phyloP scores from a whole-genome alignment of 2,888 invertebrate genomes.

The Dynastes grantii region DNA sequence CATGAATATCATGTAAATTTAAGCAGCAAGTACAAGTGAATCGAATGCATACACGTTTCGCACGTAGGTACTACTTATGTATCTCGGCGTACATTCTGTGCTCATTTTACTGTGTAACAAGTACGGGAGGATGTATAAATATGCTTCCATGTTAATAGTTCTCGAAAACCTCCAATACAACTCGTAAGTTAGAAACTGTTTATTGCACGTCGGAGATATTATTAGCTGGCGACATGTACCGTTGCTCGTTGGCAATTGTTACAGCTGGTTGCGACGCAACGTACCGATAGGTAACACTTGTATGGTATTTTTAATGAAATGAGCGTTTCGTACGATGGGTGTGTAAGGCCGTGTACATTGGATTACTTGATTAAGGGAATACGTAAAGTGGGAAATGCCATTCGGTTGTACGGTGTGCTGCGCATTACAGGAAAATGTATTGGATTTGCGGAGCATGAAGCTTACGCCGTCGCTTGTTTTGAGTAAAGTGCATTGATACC shows the following conservation, averaged over 20 bases:
- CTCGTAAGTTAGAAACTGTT: constrained; percentile 18
- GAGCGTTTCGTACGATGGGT: constrained; percentile 11
- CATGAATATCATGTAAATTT: constrained; percentile 26
- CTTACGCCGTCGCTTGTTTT: neutral
- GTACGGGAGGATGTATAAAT: neutral
- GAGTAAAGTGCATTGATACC: constrained; percentile 13
- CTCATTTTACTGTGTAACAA: neutral
- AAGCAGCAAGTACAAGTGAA: constrained; percentile 15
- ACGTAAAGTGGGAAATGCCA: constrained; percentile 29
- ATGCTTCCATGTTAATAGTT: constrained; percentile 12
- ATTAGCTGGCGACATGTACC: constrained; percentile 19
- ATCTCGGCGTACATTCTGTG: neutral
- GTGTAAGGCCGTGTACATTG: constrained; percentile 2
- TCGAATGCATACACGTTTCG: constrained; percentile 11
- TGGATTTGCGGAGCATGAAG: constrained; percentile 14
- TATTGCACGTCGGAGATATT: constrained; percentile 8
- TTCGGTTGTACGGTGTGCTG: constrained; percentile 15
- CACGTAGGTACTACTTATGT: neutral
- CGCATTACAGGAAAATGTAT: constrained; percentile 24
- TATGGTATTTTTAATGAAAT: constrained; percentile 23
- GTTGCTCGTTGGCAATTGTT: constrained; percentile 29
- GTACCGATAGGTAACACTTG: constrained; percentile 11
- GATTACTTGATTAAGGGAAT: constrained; percentile 42
- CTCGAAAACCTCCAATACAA: neutral
- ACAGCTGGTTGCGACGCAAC: constrained; percentile 28